Base-by-base conservation (phyloP, 2,113 vertebrate genomes). In the Nerophis lumbriciformis region DNA sequence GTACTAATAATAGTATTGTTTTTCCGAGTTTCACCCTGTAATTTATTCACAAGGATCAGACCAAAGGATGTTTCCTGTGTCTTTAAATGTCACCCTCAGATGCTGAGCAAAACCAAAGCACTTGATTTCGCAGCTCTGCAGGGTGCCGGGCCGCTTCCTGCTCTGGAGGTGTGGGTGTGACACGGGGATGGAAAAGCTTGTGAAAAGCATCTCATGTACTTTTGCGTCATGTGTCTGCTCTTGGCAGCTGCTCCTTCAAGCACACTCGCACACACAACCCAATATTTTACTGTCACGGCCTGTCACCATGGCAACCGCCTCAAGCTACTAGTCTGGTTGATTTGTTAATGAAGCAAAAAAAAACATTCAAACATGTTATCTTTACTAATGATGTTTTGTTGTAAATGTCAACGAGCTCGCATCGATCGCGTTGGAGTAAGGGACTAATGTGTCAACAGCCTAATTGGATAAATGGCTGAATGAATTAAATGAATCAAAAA, bases 241-340 rank as follows among this genome's bases (percentile, higher is more conserved):
- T 70, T 80, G 70, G 75, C 79, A 75, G 79, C 68, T 81, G 80
- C 77, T 82, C 60, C 73, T 77, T 69, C 69, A 62, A 75, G 51
- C 73, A 42, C 8, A 9, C 39, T 7, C 39, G 8, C 39, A 63
- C 62, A 55, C 54, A 45, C 54, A 44, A 78, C 28, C 78, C 79
- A 87, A 65, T 75, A 72, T 68, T 63, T 42, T 68, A 66, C 66
- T 50, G 82, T 90, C 83, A 71, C 85, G 42, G 69, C 68, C 66
- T 50, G 82, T 90, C 83, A 71, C 85, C 78, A 89, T 84, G 81
- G 88, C 75, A 84, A 88, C 86, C 42, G 59, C 76, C 72, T 61
- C 72, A 85, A 84, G 79, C 79, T 79, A 80, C 80, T 78, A 70
- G 63, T 66, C 70, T 65, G 63, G 67, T 42, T 77, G 73, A 77